A percentile compares a stretch with the other conserved stretches of the same genome.
These are phyloP conservation scores for Epinotia nisella DNA, from an alignment of 2,888 invertebrate genomes.

Conservation along the genomic window DNA sequence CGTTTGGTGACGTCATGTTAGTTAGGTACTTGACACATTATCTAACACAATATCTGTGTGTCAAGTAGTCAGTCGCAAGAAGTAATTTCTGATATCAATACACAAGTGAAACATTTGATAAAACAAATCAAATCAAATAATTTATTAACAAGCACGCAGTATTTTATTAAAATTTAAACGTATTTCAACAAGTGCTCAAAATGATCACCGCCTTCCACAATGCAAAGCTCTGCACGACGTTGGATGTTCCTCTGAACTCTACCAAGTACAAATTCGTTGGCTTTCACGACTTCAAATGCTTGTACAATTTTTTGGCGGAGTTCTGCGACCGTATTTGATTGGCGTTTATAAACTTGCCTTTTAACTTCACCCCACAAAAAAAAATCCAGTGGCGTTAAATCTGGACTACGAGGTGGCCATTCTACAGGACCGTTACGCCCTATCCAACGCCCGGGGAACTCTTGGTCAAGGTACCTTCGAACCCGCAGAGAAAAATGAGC, in stretches of 20 bases:
- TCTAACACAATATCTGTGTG: background rate
- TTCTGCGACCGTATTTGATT: conserved; percentile 6
- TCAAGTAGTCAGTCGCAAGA: conserved; percentile 4
- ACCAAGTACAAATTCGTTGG: background rate
- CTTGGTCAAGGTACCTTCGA: background rate
- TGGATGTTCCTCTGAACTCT: background rate
- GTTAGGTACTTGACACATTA: background rate
- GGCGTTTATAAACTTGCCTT: background rate
- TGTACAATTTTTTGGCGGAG: background rate
- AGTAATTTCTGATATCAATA: conserved; percentile 1
- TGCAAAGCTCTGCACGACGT: conserved; percentile 1
- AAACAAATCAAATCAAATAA: background rate
- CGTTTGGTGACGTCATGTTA: background rate
- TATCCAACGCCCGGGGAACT: background rate
- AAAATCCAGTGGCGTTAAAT: background rate
- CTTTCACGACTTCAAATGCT: background rate
- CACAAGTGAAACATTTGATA: conserved; percentile 1
- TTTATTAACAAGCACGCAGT: background rate
- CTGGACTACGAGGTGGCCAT: conserved; percentile 3
- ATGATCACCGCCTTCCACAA: background rate
- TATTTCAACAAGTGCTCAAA: conserved; percentile 11
- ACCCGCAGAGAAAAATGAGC: background rate
- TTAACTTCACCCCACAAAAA: background rate
- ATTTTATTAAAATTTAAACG: too few relatives aligned
- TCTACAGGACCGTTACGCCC: background rate